Evolutionary conservation across 2,113 vertebrate genomes (phyloP), one percentile per base, ranked within the genome.

Genomic region (Orientallactaga bullata): DNA sequence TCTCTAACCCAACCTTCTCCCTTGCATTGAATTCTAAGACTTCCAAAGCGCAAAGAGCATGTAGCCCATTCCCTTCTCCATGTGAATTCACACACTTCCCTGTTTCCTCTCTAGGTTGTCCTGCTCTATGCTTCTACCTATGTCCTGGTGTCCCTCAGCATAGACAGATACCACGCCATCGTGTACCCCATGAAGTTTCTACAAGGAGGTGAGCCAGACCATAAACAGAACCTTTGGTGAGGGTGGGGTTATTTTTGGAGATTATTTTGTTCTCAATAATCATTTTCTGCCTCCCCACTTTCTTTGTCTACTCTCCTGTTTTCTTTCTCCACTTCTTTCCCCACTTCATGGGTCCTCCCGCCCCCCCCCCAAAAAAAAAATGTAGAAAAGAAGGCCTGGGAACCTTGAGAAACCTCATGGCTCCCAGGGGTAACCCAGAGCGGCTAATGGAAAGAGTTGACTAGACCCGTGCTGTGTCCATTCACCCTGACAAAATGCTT

Each of bases 181-280:
- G 98, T 98, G 51, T 96, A 98, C 89, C 98, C 98, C 51, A 98
- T 98, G 98, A 98, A 98, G 94, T 98, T 98, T 97, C 96, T 98
- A 82, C 98, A 98, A 97, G 97, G 98, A 98, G 98, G 98, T 98
- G 96, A 97, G 95, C 18, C 32, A 18, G 24, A 39, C 37, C 7
- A 13, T 37, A 4, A 69, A 74, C 20, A 35, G 24, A 5, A 18
- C 6, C 7, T 51, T 73, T 24, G 9, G 32, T 51, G 26, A 24
- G 28, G n/a, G 7, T 72, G 16, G 18, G 20, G 18, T 11, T 73
- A 10, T 47, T 83, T 89, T 58, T 80, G 32, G 32, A 12, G 79
- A n/a, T 23, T 42, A 24, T 42, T 51, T 69, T 17, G 16, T 30
- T 69, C n/a, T 73, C 77, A n/a, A 20, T 24, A 15, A 58, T 60